A percentile compares a stretch with the other conserved stretches of the same genome.
Conservation (phyloP, 1,140 invertebrate species). For the Penaeus japonicus region DNA sequence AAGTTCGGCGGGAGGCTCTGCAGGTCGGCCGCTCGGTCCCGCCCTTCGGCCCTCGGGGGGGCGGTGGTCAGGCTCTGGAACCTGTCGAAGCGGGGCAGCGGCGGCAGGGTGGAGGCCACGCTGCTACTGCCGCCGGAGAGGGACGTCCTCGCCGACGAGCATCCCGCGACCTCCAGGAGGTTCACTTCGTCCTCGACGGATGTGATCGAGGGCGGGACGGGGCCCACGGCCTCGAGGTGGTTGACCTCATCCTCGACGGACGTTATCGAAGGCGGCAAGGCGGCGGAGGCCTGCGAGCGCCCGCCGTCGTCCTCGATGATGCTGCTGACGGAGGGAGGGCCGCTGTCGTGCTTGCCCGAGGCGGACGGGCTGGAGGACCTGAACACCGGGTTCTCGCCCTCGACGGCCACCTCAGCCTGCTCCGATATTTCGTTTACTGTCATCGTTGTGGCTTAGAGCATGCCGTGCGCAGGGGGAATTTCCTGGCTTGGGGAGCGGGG, state of each 20-base stretch:
- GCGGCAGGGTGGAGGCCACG: neutral
- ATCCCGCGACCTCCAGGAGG: no score
- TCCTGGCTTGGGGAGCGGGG: no score
- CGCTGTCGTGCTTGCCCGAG: neutral
- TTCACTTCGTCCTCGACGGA: neutral
- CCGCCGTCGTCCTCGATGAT: neutral
- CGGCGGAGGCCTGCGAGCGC: neutral
- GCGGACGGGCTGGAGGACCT: neutral
- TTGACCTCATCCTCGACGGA: constrained; percentile 24
- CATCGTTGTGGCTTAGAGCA: neutral
- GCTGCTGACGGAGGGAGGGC: neutral
- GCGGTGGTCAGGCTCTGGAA: neutral
- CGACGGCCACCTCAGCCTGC: neutral
- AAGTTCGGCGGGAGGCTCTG: constrained; percentile 9
- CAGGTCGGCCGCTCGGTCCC: neutral
- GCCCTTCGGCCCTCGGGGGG: neutral
- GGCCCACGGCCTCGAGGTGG: neutral
- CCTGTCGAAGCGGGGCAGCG: neutral
- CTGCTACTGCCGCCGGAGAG: neutral
- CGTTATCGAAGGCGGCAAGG: neutral
- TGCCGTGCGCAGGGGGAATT: no score
- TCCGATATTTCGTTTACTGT: neutral
- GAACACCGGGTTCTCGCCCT: neutral
- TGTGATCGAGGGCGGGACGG: neutral
- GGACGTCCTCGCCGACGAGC: no score